Base-by-base conservation (phyloP, 1,140 invertebrate species). In the Augochlora pura region DNA sequence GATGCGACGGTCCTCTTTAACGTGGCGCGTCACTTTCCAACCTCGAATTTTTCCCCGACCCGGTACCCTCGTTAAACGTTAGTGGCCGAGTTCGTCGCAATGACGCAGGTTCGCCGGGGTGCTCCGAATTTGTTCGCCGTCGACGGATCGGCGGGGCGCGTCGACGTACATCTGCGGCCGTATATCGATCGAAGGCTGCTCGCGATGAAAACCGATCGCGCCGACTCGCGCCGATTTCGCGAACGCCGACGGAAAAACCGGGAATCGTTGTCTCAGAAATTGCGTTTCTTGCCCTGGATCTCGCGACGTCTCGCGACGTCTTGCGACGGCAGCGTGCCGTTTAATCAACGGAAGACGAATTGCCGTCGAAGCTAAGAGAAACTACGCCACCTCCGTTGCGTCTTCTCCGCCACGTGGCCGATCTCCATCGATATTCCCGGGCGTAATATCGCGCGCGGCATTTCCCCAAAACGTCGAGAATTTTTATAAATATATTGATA, bases 1-100 rank as follows among this genome's bases (percentile, higher is more conserved):
- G 60, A 52, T 59, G 70, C 23, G 1, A 49, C 23, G 71, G 14
- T 84, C 83, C 59, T 9, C 83, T 84, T 84, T 84, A 84, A 84
- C 18, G 14, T 27, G 67, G 42, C 42, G 68, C 76, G 42, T 69
- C 65, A 46, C 71, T 80, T 70, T 76, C 27, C 71, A 54, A 14
- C 21, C 25, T 78, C 54, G 39, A 80, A 71, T 67, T 76, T 70
- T 76, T 84, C 38, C 57, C 12, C 67, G 70, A 80, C 39, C 65
- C 60, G n/a, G 12, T 75, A 23, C 49, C 27, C 32, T 21, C 38
- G 18, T 64, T 64, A 9, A 71, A 60, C 49, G 49, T 52, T 52
- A 52, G 49, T 52, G 49, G 49, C 49, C 49, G 49, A 52, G 49
- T 52, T 16, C 25, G 60, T 32, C 27, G 18, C 25, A 63, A 16